Conservation (phyloP, 1,140 invertebrate genomes). For the Pogonomyrmex californicus region DNA sequence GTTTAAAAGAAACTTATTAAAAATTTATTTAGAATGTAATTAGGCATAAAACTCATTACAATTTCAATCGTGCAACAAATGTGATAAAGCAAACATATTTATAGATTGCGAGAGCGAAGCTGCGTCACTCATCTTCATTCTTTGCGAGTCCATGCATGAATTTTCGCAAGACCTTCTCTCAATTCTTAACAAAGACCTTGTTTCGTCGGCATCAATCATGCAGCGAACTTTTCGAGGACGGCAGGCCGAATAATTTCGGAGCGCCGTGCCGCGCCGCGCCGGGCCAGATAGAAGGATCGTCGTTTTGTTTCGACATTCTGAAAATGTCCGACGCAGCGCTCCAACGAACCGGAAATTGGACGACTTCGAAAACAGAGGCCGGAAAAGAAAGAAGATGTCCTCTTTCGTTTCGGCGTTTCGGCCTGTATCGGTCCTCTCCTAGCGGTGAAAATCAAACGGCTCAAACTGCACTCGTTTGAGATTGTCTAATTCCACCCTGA, state of each 20-base stretch:
- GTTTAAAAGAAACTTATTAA: not conserved
- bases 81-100: not conserved
- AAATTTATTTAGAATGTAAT: not conserved
- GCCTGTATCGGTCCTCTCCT: not conserved
- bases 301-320: slow-evolving; percentile 57
- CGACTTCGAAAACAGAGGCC: slow-evolving; percentile 77
- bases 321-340: slow-evolving; percentile 66
- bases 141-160: slow-evolving; percentile 50
- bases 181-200: slow-evolving; percentile 54
- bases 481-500: slow-evolving; percentile 53
- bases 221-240: slow-evolving; percentile 46
- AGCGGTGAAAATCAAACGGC: slow-evolving; percentile 52
- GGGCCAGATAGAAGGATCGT: slow-evolving; percentile 32
- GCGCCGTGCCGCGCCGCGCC: slow-evolving; percentile 48
- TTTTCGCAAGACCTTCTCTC: slow-evolving; percentile 43
- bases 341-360: slow-evolving; percentile 78
- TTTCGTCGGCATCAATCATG: slow-evolving; percentile 38
- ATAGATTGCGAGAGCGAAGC: not conserved
- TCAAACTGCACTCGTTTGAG: slow-evolving; percentile 31
- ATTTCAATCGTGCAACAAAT: not conserved
- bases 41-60: not conserved
- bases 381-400: slow-evolving; percentile 74
- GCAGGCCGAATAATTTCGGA: slow-evolving; percentile 58
- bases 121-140: not conserved
- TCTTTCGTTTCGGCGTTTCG: slow-evolving; percentile 26